These are phyloP conservation scores for Rousettus leschenaultii DNA, from an alignment of 2,113 vertebrate genomes.

Conservation along the genomic window DNA sequence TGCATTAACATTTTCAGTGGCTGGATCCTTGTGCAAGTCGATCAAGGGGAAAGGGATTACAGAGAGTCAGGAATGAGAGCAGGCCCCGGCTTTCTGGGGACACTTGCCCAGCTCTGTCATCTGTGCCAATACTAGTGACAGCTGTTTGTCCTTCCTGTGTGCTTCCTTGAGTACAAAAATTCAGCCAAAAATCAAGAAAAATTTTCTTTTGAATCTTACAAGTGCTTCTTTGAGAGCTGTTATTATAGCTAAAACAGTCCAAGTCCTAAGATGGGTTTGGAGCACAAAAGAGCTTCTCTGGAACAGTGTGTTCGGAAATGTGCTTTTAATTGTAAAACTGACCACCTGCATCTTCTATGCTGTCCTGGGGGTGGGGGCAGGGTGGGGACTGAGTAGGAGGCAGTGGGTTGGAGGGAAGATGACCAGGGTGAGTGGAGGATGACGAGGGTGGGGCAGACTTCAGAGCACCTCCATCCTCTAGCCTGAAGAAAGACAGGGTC, in stretches of 20 bases:
- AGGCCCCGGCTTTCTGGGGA: constrained; percentile 33
- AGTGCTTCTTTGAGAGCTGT: constrained; percentile 60
- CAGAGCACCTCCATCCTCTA: rapidly evolving
- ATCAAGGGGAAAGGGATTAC: neutral
- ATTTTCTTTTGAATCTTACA: constrained; percentile 48
- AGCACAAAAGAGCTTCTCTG: constrained; percentile 30
- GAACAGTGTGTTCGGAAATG: constrained; percentile 63
- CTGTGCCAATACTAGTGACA: constrained; percentile 29
- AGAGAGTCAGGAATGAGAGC: neutral
- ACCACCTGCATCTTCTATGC: constrained; percentile 50
- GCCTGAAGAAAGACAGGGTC: neutral
- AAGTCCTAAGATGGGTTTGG: constrained; percentile 29
- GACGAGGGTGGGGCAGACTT: neutral
- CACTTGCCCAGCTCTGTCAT: neutral
- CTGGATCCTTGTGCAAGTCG: neutral
- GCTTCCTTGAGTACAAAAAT: constrained; percentile 43
- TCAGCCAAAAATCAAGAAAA: constrained; percentile 38
- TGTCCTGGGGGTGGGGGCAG: neutral
- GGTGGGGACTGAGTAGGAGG: neutral
- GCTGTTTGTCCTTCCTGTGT: constrained; percentile 65
- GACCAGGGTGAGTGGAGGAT: no score
- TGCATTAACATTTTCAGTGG: neutral
- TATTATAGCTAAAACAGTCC: neutral
- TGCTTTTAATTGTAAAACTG: constrained; percentile 35
- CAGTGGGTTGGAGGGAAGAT: neutral